These are phyloP conservation scores for Andrena fulva DNA, from an alignment of 2,888 invertebrate genomes.

Conservation along the genomic window DNA sequence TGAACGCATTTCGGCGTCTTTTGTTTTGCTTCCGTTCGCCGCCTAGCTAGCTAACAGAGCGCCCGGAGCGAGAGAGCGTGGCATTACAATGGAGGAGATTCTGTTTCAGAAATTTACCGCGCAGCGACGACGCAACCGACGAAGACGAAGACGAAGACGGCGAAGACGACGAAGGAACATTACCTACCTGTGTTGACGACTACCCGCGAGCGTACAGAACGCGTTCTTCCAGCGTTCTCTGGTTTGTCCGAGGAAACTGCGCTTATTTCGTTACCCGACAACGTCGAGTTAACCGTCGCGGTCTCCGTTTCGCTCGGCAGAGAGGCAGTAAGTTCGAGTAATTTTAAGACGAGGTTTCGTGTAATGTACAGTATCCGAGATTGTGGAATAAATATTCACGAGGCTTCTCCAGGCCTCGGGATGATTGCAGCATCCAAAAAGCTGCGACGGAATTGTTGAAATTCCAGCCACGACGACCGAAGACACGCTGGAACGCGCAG, in stretches of 20 bases:
- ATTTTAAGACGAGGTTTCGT: neutral
- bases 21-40: slow-evolving; percentile 81
- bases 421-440: neutral
- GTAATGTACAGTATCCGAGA: neutral
- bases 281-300: neutral
- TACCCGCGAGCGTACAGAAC: slow-evolving; percentile 34
- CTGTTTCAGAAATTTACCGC: slow-evolving; percentile 74
- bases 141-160: slow-evolving; percentile 45
- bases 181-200: slow-evolving; percentile 54
- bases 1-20: slow-evolving; percentile 84
- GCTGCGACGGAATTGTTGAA: neutral
- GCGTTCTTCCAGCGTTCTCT: slow-evolving; percentile 19
- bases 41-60: slow-evolving; percentile 79
- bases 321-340: neutral
- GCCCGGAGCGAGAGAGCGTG: slow-evolving; percentile 76
- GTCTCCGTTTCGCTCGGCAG: neutral
- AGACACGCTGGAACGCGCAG: neutral
- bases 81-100: slow-evolving; percentile 74
- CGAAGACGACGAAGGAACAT: slow-evolving; percentile 52
- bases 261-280: slow-evolving; percentile 1
- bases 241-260: neutral
- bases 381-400: neutral
- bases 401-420: neutral
- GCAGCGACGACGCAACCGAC: slow-evolving; percentile 46
- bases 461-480: neutral